Evolutionary conservation across 2,888 invertebrate genomes (phyloP).

Genomic region (Eupithecia pulchellata): DNA sequence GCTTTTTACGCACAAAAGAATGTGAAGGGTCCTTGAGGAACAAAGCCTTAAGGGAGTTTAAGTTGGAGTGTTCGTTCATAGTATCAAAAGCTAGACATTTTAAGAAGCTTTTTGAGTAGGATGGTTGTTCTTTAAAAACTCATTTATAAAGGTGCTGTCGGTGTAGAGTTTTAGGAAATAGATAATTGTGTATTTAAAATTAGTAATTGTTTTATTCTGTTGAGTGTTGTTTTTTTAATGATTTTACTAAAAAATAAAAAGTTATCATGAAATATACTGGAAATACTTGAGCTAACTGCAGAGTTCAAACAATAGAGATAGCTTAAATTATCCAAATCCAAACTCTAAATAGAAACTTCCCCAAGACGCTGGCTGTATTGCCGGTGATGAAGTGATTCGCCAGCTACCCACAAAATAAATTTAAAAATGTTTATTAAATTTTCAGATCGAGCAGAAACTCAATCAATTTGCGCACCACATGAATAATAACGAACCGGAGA

Average conservation of each 20-base stretch:
- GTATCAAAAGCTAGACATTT: not conserved
- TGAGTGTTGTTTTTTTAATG: too few species aligned
- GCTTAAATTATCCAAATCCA: not conserved
- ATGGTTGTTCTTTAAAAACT: not conserved
- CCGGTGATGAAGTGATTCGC: not conserved
- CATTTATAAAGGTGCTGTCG: too few species aligned
- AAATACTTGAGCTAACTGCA: not conserved
- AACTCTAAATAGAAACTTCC: not conserved
- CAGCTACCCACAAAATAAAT: not conserved
- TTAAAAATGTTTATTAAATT: not conserved
- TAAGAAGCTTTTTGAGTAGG: not conserved
- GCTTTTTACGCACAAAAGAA: not conserved
- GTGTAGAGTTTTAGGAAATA: too few species aligned
- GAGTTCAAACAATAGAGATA: not conserved
- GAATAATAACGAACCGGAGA: constrained; percentile 71
- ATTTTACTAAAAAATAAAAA: too few species aligned
- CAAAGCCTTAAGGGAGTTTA: not conserved
- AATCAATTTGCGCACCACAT: constrained; percentile 70
- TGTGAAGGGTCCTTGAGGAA: not conserved
- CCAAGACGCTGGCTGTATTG: not conserved
- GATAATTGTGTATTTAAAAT: too few species aligned
- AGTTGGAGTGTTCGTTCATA: not conserved
- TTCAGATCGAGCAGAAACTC: constrained; percentile 75
- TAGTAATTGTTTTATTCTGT: too few species aligned
- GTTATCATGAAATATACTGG: not conserved